A percentile compares a stretch with the other conserved stretches of the same genome.
These are phyloP conservation scores for Eulemur macaco DNA, from an alignment of 2,113 vertebrate species.

Conservation along the genomic window DNA sequence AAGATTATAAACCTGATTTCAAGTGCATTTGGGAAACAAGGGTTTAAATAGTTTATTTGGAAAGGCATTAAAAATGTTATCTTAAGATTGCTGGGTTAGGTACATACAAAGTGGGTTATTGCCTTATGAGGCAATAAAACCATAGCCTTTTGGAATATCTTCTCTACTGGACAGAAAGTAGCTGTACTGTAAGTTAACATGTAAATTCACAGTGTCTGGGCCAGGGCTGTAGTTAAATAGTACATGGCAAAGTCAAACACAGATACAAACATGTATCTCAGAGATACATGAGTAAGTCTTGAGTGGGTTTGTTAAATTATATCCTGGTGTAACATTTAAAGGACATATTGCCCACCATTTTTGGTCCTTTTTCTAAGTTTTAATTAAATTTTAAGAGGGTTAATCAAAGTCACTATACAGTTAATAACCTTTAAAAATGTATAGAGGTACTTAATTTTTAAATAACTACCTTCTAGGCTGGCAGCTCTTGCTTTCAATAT, in stretches of 20 bases:
- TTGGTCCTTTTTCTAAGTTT: neutral
- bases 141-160: neutral
- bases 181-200: neutral
- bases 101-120: neutral
- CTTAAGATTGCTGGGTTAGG: neutral
- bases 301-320: neutral
- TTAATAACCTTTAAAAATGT: neutral
- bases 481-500: neutral
- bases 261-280: too few relatives aligned
- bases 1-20: neutral
- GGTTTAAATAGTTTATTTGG: neutral
- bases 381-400: neutral
- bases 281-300: neutral
- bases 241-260: neutral
- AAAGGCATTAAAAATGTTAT: neutral
- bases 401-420: neutral
- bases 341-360: neutral
- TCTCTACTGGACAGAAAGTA: neutral
- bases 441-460: neutral
- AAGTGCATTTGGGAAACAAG: neutral
- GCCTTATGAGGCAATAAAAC: neutral
- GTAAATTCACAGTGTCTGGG: neutral
- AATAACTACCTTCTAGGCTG: neutral
- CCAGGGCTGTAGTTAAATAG: neutral
- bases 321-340: neutral